Evolutionary conservation across 2,113 vertebrate species (phyloP), one percentile per base, ranked within the genome.

Genomic region (Micromys minutus): DNA sequence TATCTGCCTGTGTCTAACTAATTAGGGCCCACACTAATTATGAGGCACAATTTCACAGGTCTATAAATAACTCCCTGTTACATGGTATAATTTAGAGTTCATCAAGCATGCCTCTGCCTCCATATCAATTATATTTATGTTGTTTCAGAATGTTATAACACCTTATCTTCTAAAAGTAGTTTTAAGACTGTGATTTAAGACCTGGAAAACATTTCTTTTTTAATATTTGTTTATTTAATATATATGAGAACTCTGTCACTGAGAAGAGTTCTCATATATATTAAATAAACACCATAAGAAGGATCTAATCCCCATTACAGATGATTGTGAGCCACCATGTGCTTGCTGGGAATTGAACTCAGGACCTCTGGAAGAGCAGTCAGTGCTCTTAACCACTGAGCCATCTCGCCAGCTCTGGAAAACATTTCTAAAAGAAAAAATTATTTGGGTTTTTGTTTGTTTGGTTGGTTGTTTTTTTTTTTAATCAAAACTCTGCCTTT

Each of bases 121-220:
- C 76, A 5, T 86, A 93, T 61, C 47, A 75, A 45, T 63, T 74
- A 63, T 86, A 39, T 90, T 86, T 59, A 9, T 57, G 81, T 95
- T 95, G 65, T 72, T 92, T 77, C 69, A 83, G 80, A 24, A 93
- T 52, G 24, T 80, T 63, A 87, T 84, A 90, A 79, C 88, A 7
- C 13, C 34, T 93, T 95, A 2, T 7, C n/a, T 85, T 89, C 79
- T 76, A 91, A 95, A 75, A 93, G 50, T 71, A 94, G 11, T 26
- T 63, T 74, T 86, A 85, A 71, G 89, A 31, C 19, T 87, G 34
- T 93, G 63, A 75, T 86, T 89, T 96, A 84, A 93, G 36, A 39
- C 24, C 76, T 88, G 42, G n/a, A 85, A 67, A 90, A 55, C 1
- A 31, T 75, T 90, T 85, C 85, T 45, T 55, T n/a, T n/a, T n/a